Conservation (phyloP, 2,797 vertebrate genomes). For the Vipera latastei region DNA sequence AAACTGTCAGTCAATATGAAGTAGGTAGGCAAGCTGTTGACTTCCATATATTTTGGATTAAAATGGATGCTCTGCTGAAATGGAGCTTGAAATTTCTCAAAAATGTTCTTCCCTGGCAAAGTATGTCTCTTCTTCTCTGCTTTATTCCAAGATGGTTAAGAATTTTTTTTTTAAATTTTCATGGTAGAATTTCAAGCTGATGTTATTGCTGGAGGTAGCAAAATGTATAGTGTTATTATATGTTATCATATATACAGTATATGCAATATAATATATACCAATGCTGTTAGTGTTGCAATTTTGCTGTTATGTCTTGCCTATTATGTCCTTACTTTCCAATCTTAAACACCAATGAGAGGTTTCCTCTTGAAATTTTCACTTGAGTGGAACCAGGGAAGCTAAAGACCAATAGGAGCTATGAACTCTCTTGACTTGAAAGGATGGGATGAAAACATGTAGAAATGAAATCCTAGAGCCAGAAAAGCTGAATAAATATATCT, state of each 20-base stretch:
- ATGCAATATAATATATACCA: neutral
- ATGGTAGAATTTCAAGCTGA: neutral
- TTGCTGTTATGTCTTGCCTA: neutral
- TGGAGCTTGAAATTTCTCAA: neutral
- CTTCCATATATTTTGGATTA: neutral
- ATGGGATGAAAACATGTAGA: too few relatives aligned
- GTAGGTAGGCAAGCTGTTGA: neutral
- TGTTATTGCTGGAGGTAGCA: neutral
- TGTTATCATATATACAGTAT: neutral
- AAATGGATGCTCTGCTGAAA: neutral
- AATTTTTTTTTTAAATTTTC: neutral
- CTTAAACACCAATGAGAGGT: too few relatives aligned
- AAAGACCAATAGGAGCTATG: too few relatives aligned
- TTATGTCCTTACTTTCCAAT: too few relatives aligned
- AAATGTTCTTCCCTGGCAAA: neutral
- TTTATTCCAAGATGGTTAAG: neutral
- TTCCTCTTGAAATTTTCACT: too few relatives aligned
- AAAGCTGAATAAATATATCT: neutral
- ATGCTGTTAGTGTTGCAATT: neutral
- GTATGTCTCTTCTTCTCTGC: neutral
- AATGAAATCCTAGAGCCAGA: neutral
- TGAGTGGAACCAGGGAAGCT: too few relatives aligned
- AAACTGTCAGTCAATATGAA: neutral
- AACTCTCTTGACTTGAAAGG: too few relatives aligned
- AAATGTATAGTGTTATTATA: neutral